Base-by-base conservation (phyloP, 2,888 invertebrate species). In the Craniophora ligustri region DNA sequence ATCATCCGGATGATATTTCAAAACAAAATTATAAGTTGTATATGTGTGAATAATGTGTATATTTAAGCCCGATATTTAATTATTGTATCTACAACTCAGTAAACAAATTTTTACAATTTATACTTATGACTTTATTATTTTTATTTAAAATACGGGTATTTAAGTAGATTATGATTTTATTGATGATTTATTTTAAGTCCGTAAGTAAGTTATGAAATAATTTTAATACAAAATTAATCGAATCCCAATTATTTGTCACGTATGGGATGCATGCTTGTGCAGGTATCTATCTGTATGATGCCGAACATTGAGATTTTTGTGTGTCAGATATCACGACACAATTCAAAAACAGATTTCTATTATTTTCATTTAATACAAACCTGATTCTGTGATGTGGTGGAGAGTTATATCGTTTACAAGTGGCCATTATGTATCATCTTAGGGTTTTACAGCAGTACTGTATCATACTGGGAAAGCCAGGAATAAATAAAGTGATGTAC, bases 121-220 rank as follows among this genome's bases (percentile, higher is more conserved):
- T 14, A 32, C 5, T 49, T 41, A 21, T 14, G 21, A 28, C 7
- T 41, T 44, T 51, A 18, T 42, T 57, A 41, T 44, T 45, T 42
- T 58, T 38, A 42, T 58, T 51, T 66, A 21, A 53, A 51, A 53
- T 71, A 71, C 70, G 70, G 70, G 70, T 75, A 75, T 76, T 35
- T 73, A 42, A 59, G 54, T 76, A 64, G 44, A 64, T 57, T 47
- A 57, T 59, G 55, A 11, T 56, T n/a, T 28, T 46, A 56, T 50
- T 42, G 10, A 44, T 34, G n/a, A 26, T 38, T 38, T 11, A 19
- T 19, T 44, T 44, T 49, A 54, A 46, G 54, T 34, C n/a, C 19
- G 45, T 36, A 13, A 14, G 46, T 56, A 34, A 44, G 32, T 31
- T 34, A 53, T 56, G 68, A 67, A 51, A 41, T 57, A 56, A 44